These are phyloP conservation scores for Teleiodes luculella DNA, from an alignment of 2,888 invertebrate genomes.

Conservation along the genomic window DNA sequence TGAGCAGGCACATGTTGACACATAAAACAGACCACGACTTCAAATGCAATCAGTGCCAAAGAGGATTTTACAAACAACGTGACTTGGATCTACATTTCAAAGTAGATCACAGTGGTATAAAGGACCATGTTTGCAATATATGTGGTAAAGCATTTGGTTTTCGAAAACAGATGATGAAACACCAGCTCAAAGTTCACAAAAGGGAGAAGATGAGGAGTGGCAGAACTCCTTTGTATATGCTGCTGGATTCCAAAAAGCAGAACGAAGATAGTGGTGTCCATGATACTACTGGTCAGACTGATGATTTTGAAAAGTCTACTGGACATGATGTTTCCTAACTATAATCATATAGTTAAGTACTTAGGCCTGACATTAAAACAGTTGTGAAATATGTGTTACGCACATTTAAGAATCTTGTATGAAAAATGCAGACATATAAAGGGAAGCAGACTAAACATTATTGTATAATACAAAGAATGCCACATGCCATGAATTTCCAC, in stretches of 20 bases:
- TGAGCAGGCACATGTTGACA: slow-evolving; percentile 57
- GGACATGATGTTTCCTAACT: not conserved
- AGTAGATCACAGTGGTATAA: slow-evolving; percentile 62
- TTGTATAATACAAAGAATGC: no score
- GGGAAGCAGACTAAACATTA: no score
- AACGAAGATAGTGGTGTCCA: slow-evolving; percentile 22
- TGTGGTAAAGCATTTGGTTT: slow-evolving; percentile 66
- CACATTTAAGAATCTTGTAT: no score
- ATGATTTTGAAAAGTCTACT: not conserved
- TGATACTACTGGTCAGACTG: no score
- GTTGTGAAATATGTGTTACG: no score
- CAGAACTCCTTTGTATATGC: slow-evolving; percentile 58
- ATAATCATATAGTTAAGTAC: no score
- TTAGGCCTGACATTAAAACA: no score
- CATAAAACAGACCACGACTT: slow-evolving; percentile 54
- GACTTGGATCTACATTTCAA: slow-evolving; percentile 59
- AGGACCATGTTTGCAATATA: slow-evolving; percentile 58
- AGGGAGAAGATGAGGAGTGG: slow-evolving; percentile 58
- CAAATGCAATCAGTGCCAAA: slow-evolving; percentile 56
- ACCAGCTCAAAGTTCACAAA: slow-evolving; percentile 52
- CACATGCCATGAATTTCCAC: no score
- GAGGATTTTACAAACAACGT: slow-evolving; percentile 57
- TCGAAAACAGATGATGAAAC: slow-evolving; percentile 37
- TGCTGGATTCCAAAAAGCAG: slow-evolving; percentile 45
- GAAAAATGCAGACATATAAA: no score